Base-by-base conservation (phyloP, 2,888 invertebrate species). In the Chalcosyrphus nemorum region DNA sequence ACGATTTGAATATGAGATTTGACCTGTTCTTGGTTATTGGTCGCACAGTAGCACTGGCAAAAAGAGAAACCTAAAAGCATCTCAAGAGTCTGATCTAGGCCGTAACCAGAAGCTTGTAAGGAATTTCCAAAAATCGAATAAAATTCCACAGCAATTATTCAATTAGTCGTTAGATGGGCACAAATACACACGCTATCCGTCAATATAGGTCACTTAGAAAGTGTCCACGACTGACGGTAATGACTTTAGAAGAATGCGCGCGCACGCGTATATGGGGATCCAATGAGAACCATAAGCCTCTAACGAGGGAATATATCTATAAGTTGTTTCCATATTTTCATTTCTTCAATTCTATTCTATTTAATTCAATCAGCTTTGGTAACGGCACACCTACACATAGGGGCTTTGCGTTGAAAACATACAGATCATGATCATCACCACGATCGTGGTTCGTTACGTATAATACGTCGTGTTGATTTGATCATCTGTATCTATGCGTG, bases 311-410 rank as follows among this genome's bases (percentile, higher is more conserved):
- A 75, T 52, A 75, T 50, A 59, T 68, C 56, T 47, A 17, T 56
- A 15, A 32, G 7, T 24, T 32, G 15, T 27, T 32, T 38, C 24
- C 35, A 38, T 56, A 50, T 56, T 38, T 15, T 15, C 7, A 17
- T 57, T 75, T 63, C 54, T 65, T 17, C 50, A 17, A 41, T 72
- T 72, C 65, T 50, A 59, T 59, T 72, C 66, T 66, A 52, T 35
- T 59, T 59, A 41, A 43, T 77, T 68, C 52, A 68, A 80, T 74
- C 66, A 56, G 66, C 45, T 66, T 80, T 74, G 74, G 65, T 74
- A 80, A 74, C 72, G 74, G 80, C 66, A 74, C 72, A 45, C 80
- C 72, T 80, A 72, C 80, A 66, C 74, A 54, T 15, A 43, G 59
- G 59, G 52, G 13, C 2, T n/a, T 5, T n/a, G n/a, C 27, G 47